Percentiles rank a stretch among this genome's conserved stretches.
Evolutionary conservation across 2,797 vertebrate species (phyloP).

Genomic region (Sebastes iracundus): DNA sequence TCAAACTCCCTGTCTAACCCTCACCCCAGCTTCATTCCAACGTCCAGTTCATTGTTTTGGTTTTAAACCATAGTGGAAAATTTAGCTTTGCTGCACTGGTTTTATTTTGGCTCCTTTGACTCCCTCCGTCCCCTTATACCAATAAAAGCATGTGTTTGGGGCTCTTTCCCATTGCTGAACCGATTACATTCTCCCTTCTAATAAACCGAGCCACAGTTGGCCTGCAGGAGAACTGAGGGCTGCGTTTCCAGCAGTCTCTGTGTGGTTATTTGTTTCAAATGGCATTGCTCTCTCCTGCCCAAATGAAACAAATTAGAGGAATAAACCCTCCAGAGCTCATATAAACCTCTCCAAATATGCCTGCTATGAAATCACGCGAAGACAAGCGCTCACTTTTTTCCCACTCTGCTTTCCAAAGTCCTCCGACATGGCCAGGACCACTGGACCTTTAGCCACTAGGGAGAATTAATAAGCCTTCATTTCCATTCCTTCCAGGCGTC

Average conservation of each 20-base stretch:
- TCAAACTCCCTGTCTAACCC: not conserved
- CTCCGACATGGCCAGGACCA: slow-evolving; percentile 54
- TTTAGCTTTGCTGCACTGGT: not conserved
- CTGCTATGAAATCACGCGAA: slow-evolving; percentile 33
- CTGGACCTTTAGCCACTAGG: slow-evolving; percentile 47
- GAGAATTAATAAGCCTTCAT: slow-evolving; percentile 79
- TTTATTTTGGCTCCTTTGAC: slow-evolving; percentile 31
- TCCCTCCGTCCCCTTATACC: slow-evolving; percentile 13
- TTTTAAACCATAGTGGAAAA: not conserved
- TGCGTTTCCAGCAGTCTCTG: slow-evolving; percentile 22
- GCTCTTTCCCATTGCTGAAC: slow-evolving; percentile 41
- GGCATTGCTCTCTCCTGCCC: slow-evolving; percentile 15
- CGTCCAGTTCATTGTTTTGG: not conserved
- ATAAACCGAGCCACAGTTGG: slow-evolving; percentile 25
- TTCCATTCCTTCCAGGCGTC: slow-evolving; percentile 68
- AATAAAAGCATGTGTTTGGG: slow-evolving; percentile 45
- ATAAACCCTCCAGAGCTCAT: slow-evolving; percentile 54
- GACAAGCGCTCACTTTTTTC: slow-evolving; percentile 40
- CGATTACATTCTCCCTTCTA: slow-evolving; percentile 34
- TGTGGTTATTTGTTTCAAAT: slow-evolving; percentile 51
- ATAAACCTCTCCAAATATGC: slow-evolving; percentile 50
- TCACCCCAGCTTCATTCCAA: not conserved
- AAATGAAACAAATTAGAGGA: slow-evolving; percentile 67
- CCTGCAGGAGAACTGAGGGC: slow-evolving; percentile 27
- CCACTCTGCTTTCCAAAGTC: slow-evolving; percentile 58